Conservation (phyloP, 2,113 vertebrate genomes). For the Zapus hudsonius region DNA sequence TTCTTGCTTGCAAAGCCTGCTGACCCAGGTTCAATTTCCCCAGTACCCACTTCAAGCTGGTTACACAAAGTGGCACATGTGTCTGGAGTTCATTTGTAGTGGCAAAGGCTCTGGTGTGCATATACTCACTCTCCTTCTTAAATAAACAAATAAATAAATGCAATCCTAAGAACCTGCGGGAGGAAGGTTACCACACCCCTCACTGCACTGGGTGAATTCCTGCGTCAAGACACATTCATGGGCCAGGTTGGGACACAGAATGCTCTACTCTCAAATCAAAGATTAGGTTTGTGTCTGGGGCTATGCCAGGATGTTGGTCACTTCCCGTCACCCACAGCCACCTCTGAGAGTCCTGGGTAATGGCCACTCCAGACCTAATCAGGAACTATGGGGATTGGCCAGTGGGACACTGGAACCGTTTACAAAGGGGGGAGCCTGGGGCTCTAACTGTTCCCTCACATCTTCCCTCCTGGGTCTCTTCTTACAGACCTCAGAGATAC, state of each 20-base stretch:
- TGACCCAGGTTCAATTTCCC: too few species aligned
- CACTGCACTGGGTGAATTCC: background rate
- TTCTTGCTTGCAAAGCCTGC: too few species aligned
- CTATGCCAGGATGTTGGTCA: background rate
- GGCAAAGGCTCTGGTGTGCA: too few species aligned
- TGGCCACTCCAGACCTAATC: background rate
- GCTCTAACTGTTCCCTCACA: background rate
- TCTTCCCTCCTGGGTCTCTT: background rate
- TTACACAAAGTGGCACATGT: too few species aligned
- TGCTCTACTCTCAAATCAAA: background rate
- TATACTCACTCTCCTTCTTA: background rate
- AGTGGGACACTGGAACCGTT: background rate
- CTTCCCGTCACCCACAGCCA: constrained; percentile 24
- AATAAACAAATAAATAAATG: background rate
- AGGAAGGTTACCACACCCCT: background rate
- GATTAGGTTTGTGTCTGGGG: background rate
- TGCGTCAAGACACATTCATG: background rate
- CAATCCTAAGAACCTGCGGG: background rate
- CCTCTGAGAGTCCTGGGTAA: background rate
- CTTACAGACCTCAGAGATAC: background rate
- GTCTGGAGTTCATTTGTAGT: too few species aligned
- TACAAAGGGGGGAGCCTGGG: background rate
- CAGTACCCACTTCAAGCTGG: too few species aligned
- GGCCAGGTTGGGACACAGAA: background rate
- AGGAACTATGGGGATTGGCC: background rate